Evolutionary conservation across 2,113 vertebrate genomes (phyloP), one percentile per base, ranked within the genome.

Genomic region (Alectura lathami): DNA sequence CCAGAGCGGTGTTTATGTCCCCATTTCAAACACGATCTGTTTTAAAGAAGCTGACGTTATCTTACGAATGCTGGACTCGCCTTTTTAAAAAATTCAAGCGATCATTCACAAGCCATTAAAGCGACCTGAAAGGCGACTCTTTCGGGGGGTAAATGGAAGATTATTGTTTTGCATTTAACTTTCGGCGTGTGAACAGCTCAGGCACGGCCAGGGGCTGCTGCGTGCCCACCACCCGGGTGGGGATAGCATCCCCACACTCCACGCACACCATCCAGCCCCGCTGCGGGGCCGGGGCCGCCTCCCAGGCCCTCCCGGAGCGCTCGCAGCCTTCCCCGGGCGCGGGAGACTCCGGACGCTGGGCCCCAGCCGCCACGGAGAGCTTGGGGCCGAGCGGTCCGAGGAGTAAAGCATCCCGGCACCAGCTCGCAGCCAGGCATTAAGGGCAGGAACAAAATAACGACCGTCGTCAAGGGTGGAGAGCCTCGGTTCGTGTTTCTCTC

Each of bases 341-440:
- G 27, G 86, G 9, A 72, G 69, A 2, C 54, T 13, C 64, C 9
- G 11, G 29, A 26, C n/a, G 20, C 27, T 50, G 68, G 95, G 92
- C 69, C 78, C 57, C 5, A 21, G 86, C 34, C 53, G 93, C 67
- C 91, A 57, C 96, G 97, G 94, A 96, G 97, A 97, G 98, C 97
- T 96, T 98, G 97, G 95, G 98, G 98, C 97, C 98, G 97, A 98
- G 98, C 98, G 98, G 96, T 97, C 98, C 98, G 97, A 98, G 97
- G 98, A 98, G 97, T 97, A 66, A 97, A 98, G 98, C 97, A 98
- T 97, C 98, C 98, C 98, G 98, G 96, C 97, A 98, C 98, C 98
- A 98, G 98, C 97, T 86, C 93, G 81, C 94, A 97, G 95, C 16
- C 94, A 97, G 92, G 75, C 94, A 81, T 92, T 83, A 96, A 97